These are phyloP conservation scores for Lepus timidus DNA, from an alignment of 2,113 vertebrate genomes.

Conservation along the genomic window DNA sequence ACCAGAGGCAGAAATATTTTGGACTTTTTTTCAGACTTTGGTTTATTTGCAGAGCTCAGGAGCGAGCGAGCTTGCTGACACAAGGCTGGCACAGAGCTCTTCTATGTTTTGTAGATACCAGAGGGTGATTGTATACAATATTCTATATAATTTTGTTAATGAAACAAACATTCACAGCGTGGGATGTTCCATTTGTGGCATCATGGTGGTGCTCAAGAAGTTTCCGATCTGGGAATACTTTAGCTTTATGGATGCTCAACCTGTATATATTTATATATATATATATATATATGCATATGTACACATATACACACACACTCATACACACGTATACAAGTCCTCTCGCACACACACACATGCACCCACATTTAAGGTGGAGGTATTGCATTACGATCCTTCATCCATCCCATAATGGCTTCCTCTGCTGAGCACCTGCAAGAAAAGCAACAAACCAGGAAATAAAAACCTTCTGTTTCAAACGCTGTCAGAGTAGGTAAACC, in stretches of 20 bases:
- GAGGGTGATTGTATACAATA: too few species aligned
- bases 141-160: too few species aligned
- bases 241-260: slow-evolving; percentile 33
- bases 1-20: too few species aligned
- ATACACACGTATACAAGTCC: slow-evolving; percentile 67
- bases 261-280: slow-evolving; percentile 62
- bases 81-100: too few species aligned
- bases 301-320: slow-evolving; percentile 61
- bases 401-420: slow-evolving; percentile 83
- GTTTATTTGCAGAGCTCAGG: not conserved
- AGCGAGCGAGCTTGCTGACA: too few species aligned
- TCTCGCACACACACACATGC: slow-evolving; percentile 75
- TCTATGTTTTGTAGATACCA: too few species aligned
- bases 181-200: too few species aligned
- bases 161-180: too few species aligned
- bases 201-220: too few species aligned
- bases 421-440: slow-evolving; percentile 85
- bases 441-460: slow-evolving; percentile 43
- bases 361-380: slow-evolving; percentile 89
- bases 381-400: slow-evolving; percentile 91
- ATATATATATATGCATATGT: slow-evolving; percentile 22
- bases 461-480: not conserved
- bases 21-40: not conserved
- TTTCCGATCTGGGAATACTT: not conserved
- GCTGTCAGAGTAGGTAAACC: not conserved